Evolutionary conservation across 2,888 invertebrate genomes (phyloP).

Genomic region (Neoascia interrupta): DNA sequence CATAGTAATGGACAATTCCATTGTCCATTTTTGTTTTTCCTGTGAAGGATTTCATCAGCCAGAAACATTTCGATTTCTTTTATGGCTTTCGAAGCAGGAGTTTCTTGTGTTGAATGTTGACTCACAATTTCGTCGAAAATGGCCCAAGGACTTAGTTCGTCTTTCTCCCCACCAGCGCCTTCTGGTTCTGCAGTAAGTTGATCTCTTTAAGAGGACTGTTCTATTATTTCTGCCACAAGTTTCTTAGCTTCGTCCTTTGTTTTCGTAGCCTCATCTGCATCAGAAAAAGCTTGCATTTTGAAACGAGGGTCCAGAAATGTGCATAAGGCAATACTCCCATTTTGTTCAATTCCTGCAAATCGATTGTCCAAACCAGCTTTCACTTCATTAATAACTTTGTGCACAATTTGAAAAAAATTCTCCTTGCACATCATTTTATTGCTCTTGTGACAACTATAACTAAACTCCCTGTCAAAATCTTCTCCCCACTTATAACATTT

Average conservation of each 20-base stretch:
- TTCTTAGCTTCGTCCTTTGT: neutral
- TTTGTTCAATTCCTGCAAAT: constrained; percentile 1
- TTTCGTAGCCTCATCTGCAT: neutral
- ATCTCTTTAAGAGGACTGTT: neutral
- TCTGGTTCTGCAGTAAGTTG: neutral
- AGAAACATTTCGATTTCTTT: constrained; percentile 9
- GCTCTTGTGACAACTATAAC: constrained; percentile 4
- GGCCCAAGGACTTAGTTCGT: constrained; percentile 1
- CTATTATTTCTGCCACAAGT: neutral
- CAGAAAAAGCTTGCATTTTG: constrained; percentile 6
- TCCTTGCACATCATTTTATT: neutral
- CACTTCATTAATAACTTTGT: neutral
- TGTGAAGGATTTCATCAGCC: constrained; percentile 13
- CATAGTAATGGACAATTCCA: constrained; percentile 20
- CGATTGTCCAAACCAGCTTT: neutral
- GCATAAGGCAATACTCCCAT: neutral
- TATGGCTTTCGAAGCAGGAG: neutral
- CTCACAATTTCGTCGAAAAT: constrained; percentile 13
- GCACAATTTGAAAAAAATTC: neutral
- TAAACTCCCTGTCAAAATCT: neutral
- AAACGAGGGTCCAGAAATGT: constrained; percentile 8
- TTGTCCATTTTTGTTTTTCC: constrained; percentile 7
- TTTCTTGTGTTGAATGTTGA: neutral
- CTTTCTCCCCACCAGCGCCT: neutral
- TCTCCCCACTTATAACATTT: neutral